These are phyloP conservation scores for Axea sp. DNA, from an alignment of 2,888 invertebrate genomes.

Conservation along the genomic window DNA sequence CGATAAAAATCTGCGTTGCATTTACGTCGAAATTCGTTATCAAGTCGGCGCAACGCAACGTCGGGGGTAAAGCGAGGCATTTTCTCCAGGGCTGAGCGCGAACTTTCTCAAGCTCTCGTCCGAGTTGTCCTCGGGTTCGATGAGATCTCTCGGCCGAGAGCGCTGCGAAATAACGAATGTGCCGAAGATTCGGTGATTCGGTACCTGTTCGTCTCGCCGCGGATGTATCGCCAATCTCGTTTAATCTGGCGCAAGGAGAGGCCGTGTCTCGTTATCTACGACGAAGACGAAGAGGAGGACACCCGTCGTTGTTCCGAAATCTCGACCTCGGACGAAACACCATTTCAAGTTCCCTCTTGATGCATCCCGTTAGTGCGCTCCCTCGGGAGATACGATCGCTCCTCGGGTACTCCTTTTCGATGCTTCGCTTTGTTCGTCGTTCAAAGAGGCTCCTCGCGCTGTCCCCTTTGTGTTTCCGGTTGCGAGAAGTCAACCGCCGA, in stretches of 20 bases:
- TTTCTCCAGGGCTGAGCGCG: constrained; percentile 36
- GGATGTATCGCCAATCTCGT: constrained; percentile 58
- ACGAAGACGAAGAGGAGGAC: constrained; percentile 63
- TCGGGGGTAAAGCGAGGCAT: constrained; percentile 33
- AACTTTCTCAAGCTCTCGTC: constrained; percentile 60
- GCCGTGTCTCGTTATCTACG: constrained; percentile 64
- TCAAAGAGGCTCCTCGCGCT: constrained; percentile 48
- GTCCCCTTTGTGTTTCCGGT: constrained; percentile 68
- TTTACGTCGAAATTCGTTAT: constrained; percentile 46
- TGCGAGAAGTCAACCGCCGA: constrained; percentile 57
- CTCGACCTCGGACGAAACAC: constrained; percentile 38
- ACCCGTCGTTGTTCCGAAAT: constrained; percentile 54
- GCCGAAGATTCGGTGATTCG: constrained; percentile 56
- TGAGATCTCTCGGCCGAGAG: constrained; percentile 42
- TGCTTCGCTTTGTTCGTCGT: constrained; percentile 44
- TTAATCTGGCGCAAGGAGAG: constrained; percentile 62
- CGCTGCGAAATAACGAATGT: constrained; percentile 61
- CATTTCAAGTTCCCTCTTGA: constrained; percentile 50
- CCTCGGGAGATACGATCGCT: constrained; percentile 68
- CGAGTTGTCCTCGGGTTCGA: constrained; percentile 54
- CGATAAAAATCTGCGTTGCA: constrained; percentile 39
- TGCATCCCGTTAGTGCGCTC: constrained; percentile 69
- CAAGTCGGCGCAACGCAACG: constrained; percentile 14
- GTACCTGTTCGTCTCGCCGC: constrained; percentile 56
- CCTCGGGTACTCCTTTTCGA: constrained; percentile 55